Evolutionary conservation across 1,140 invertebrate genomes (phyloP), one percentile per base, ranked within the genome.

Genomic region (fruit fly (Drosophila melanogaster)): DNA sequence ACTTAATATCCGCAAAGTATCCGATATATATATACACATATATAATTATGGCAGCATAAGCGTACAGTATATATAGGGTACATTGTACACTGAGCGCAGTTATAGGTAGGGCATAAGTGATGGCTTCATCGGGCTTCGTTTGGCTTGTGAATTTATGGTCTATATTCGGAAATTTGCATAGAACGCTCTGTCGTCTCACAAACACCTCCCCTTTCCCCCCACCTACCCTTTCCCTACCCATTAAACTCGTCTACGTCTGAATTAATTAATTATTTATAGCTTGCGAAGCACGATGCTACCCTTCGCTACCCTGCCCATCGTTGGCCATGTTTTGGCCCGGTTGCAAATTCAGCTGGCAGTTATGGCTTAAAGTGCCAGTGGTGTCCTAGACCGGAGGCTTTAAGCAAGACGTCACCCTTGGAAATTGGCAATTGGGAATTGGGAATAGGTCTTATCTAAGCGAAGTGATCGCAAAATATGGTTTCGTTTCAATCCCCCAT

Each of bases 231-330:
- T 8, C 30, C 30, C 30, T 10, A 3, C 7, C 7, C 30, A 30
- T 30, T 30, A 30, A 30, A 38, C 51, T 47, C 50, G 70, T 83
- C 84, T 87, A 71, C 41, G 55, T 78, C 62, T 77, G 79, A 76
- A 89, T 87, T 89, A 87, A 87, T 89, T 87, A 87, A 87, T 87
- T 87, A 87, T 87, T 87, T 87, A 87, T 87, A 77, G 71, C 83
- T 69, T 78, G 83, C 77, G 79, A 83, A 81, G 79, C 75, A 14
- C 11, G 12, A 72, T 54, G 62, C 70, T 81, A 47, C 81, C 54
- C 72, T 66, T 62, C 61, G 46, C 62, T 62, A 57, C 46, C 51
- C 50, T n/a, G 41, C 15, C 22, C n/a, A 44, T 15, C 24, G 43
- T 43, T 53, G 54, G 19, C 35, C 44, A 43, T 83, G 84, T 70